These are phyloP conservation scores for Antheraea mylitta DNA, from an alignment of 1,140 invertebrate genomes.

Conservation along the genomic window DNA sequence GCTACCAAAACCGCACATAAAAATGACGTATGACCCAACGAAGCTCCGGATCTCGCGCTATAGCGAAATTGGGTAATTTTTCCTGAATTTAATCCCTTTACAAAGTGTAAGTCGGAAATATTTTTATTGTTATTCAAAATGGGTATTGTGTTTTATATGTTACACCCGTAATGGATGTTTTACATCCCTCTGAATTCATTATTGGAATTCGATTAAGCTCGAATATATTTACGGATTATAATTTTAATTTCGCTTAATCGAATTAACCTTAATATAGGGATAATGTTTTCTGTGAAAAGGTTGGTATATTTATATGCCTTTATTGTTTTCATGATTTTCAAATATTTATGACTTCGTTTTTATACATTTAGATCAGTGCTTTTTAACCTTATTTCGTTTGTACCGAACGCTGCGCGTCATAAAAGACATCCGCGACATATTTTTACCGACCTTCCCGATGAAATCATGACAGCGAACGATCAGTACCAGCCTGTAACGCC, in stretches of 20 bases:
- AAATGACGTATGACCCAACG: constrained; percentile 39
- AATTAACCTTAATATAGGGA: neutral
- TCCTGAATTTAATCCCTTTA: constrained; percentile 35
- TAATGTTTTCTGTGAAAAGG: neutral
- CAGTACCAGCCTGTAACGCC: too few species aligned
- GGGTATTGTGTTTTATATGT: constrained; percentile 10
- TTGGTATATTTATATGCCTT: neutral
- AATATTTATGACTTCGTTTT: neutral
- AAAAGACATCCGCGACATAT: too few species aligned
- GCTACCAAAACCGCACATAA: constrained; percentile 31
- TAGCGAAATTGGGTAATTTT: constrained; percentile 41
- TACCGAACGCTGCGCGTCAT: too few species aligned
- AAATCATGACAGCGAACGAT: too few species aligned
- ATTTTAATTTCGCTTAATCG: constrained; percentile 1
- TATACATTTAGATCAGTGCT: too few species aligned
- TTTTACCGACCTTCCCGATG: too few species aligned
- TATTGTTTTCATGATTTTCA: neutral
- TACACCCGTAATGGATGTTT: constrained; percentile 10
- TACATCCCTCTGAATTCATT: constrained; percentile 11
- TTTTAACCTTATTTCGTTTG: too few species aligned
- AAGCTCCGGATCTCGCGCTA: constrained; percentile 15
- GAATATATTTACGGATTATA: constrained; percentile 7
- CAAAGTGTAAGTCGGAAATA: constrained; percentile 13
- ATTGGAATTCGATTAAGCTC: constrained; percentile 14
- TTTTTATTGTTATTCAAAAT: constrained; percentile 18